Evolutionary conservation across 2,113 vertebrate species (phyloP), one percentile per base, ranked within the genome.

Genomic region (Esox niger): DNA sequence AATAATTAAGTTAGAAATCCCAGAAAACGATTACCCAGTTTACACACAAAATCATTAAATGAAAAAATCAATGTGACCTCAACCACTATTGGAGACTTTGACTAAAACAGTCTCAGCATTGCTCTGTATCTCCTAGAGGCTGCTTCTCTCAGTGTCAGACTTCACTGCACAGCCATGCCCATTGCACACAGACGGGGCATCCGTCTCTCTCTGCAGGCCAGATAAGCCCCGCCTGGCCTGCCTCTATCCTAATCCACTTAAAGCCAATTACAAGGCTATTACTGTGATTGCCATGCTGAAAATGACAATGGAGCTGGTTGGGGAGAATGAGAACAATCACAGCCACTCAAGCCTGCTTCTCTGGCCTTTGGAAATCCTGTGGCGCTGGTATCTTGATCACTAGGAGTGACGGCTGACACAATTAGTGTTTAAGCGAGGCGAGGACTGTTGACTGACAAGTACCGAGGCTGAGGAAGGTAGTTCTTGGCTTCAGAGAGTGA

Each of bases 181-280:
- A 4, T 17, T 0, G 43, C 70, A 52, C 6, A 10, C 38, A 62
- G 57, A 2, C 60, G 3, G 20, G 1, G 38, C 68, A 54, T 9
- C 3, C 23, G 60, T 27, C 79, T 79, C 84, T 77, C 29, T 76
- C 71, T 55, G 35, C 46, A 25, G 77, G 78, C 76, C 77, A 75
- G 72, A 62, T 56, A 75, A 47, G 33, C 75, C 64, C 67, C 62
- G 52, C 66, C 65, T 64, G 52, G 64, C 65, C 65, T 73, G 76
- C 47, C 59, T 26, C 9, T 17, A 15, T 21, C 71, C 52, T 89
- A 85, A 90, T 91, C 90, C 87, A 84, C 85, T 88, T 81, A 87
- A 86, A 89, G 74, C 87, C 84, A 91, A 90, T 91, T 91, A 92
- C 89, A 88, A 83, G 68, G 75, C 85, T 76, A 81, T 87, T 85